These are phyloP conservation scores for Esox masquinongy DNA, from an alignment of 2,797 vertebrate species.

Conservation along the genomic window DNA sequence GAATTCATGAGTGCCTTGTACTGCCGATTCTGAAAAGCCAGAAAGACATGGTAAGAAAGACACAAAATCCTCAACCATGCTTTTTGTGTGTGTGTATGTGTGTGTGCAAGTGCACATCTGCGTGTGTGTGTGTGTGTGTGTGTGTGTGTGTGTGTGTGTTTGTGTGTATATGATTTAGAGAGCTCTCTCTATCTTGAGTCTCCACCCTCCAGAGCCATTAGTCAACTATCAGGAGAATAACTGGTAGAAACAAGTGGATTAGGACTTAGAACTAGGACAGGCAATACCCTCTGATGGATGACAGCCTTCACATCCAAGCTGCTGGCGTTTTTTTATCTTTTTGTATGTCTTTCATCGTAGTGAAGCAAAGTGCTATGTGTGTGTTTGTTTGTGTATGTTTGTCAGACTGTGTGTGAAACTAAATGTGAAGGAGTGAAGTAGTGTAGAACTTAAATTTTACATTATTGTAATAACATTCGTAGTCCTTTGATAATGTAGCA, in stretches of 20 bases:
- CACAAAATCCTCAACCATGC: background rate
- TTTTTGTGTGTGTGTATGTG: background rate
- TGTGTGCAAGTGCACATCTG: background rate
- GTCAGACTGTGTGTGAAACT: conserved; percentile 1
- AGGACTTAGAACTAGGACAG: conserved; percentile 75
- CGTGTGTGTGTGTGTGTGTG: background rate
- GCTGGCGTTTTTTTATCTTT: conserved; percentile 10
- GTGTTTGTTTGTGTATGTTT: conserved; percentile 17
- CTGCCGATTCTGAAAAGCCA: too few species aligned
- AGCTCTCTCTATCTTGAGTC: conserved; percentile 23
- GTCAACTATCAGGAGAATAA: conserved; percentile 61
- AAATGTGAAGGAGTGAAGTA: conserved; percentile 10
- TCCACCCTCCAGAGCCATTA: conserved; percentile 46
- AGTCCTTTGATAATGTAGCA: conserved; percentile 6
- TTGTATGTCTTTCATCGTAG: background rate
- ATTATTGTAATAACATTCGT: conserved; percentile 13
- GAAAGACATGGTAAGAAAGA: too few species aligned
- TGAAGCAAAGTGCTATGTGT: background rate
- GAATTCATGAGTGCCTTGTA: too few species aligned
- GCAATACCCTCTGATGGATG: conserved; percentile 76
- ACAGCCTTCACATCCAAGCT: conserved; percentile 55
- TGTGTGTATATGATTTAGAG: background rate
- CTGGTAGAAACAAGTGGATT: conserved; percentile 74
- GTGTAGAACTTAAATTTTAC: conserved; percentile 41
- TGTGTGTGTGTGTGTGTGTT: background rate